Conservation (phyloP, 2,888 invertebrate species). For the Drosophila rellima region DNA sequence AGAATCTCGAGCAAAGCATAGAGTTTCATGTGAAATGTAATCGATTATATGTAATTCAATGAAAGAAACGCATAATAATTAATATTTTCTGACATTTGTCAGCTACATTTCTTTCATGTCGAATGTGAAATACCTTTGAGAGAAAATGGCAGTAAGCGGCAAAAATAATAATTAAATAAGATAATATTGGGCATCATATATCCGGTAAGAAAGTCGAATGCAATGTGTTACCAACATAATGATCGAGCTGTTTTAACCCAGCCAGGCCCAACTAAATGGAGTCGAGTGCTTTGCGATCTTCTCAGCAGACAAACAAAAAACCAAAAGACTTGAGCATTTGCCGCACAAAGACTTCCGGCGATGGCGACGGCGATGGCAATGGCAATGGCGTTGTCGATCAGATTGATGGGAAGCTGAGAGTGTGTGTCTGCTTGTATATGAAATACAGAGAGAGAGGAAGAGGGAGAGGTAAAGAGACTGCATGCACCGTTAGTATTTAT, state of each 20-base stretch:
- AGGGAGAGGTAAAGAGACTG: slow-evolving; percentile 10
- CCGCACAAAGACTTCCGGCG: slow-evolving; percentile 77
- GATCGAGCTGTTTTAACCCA: slow-evolving; percentile 36
- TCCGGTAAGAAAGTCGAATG: slow-evolving; percentile 51
- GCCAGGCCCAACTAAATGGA: slow-evolving; percentile 17
- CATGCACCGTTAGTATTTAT: slow-evolving; percentile 74
- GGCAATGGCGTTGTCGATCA: slow-evolving; percentile 11
- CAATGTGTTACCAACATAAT: slow-evolving; percentile 50
- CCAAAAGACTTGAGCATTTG: slow-evolving; percentile 46
- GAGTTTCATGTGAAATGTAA: background rate
- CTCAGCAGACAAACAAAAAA: slow-evolving; percentile 25
- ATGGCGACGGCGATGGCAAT: slow-evolving; percentile 10
- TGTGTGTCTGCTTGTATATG: background rate
- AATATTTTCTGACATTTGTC: background rate
- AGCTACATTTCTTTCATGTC: background rate
- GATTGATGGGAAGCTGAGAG: slow-evolving; percentile 51
- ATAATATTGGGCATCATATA: slow-evolving; percentile 46
- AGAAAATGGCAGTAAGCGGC: slow-evolving; percentile 14
- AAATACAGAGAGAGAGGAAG: background rate
- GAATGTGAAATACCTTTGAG: slow-evolving; percentile 5
- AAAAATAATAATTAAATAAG: slow-evolving; percentile 44
- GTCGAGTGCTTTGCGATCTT: slow-evolving; percentile 29
- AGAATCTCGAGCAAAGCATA: background rate
- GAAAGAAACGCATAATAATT: slow-evolving; percentile 1
- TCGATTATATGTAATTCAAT: slow-evolving; percentile 2